Conservation (phyloP, 2,113 vertebrate species). For the Vimba vimba region DNA sequence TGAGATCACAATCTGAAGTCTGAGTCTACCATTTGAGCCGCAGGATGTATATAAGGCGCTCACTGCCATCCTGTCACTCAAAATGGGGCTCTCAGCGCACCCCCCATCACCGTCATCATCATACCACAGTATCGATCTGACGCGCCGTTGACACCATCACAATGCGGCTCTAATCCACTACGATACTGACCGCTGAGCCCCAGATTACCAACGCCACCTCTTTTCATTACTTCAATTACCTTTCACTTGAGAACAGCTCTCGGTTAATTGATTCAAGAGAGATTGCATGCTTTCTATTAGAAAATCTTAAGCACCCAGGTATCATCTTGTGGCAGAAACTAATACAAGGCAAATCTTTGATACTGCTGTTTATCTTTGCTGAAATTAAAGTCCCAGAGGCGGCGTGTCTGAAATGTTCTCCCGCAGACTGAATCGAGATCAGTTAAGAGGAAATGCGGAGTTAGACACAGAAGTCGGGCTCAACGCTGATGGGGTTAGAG, state of each 20-base stretch:
- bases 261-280: constrained; percentile 54
- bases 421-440: constrained; percentile 45
- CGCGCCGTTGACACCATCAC: constrained; percentile 27
- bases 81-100: not conserved
- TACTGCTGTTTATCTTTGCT: constrained; percentile 50
- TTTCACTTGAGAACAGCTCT: constrained; percentile 32
- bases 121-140: constrained; percentile 38
- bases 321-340: constrained; percentile 36
- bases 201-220: constrained; percentile 44
- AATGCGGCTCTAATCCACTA: constrained; percentile 55
- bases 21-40: not conserved
- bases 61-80: constrained; percentile 32
- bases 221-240: constrained; percentile 51
- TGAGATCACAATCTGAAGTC: not conserved
- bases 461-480: constrained; percentile 37
- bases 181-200: constrained; percentile 40
- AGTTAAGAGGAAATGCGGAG: constrained; percentile 37
- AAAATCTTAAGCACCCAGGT: constrained; percentile 48
- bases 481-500: constrained; percentile 44
- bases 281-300: constrained; percentile 43
- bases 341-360: constrained; percentile 51
- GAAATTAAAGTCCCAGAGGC: constrained; percentile 50
- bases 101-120: constrained; percentile 27
- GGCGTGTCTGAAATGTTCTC: constrained; percentile 44
- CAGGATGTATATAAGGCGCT: constrained; percentile 23